A percentile compares a stretch with the other conserved stretches of the same genome.
Conservation (phyloP, 2,888 invertebrate genomes). For the Acrobasis consociella region DNA sequence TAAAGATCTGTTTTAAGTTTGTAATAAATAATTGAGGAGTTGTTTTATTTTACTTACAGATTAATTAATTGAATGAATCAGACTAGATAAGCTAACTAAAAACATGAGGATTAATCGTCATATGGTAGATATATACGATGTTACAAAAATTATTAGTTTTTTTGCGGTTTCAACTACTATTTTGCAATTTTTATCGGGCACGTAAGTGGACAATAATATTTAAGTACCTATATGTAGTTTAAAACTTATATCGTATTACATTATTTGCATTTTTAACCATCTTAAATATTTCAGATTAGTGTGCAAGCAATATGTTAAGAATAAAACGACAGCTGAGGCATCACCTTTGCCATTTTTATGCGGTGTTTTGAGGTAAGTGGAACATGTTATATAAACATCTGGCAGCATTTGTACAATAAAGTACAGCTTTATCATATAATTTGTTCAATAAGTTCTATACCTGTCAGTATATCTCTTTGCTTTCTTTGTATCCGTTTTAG, state of each 20-base stretch:
- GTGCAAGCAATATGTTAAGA: constrained; percentile 88
- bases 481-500: too few species aligned
- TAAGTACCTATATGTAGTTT: too few species aligned
- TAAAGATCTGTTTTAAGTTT: neutral
- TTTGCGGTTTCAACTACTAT: constrained; percentile 89
- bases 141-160: constrained; percentile 54
- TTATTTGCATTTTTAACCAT: neutral
- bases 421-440: too few species aligned
- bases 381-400: constrained; percentile 3
- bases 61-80: too few species aligned
- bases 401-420: neutral
- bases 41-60: too few species aligned
- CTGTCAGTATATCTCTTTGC: too few species aligned
- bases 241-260: constrained; percentile 11
- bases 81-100: neutral
- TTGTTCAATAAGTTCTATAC: too few species aligned
- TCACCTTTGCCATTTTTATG: constrained; percentile 90
- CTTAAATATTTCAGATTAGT: constrained; percentile 84
- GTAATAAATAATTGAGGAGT: too few species aligned
- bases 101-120: neutral
- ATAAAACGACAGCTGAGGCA: constrained; percentile 89
- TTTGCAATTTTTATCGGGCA: constrained; percentile 92
- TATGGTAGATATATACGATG: constrained; percentile 28
- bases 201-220: constrained; percentile 83
- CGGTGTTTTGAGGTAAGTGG: constrained; percentile 87